A percentile compares a stretch with the other conserved stretches of the same genome.
phyloP scores from a whole-genome alignment of 2,113 vertebrate genomes.

The cattle (Bos taurus) region ARS-UCD2.0 NC_037329.1:13088001-13088500 shows the following conservation, averaged over 20 bases:
- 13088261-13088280: background rate
- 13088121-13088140: background rate
- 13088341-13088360: background rate
- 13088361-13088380: slow-evolving; percentile 28
- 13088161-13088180: background rate
- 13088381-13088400: slow-evolving; percentile 15
- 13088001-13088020: background rate
- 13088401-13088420: slow-evolving; percentile 4
- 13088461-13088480: background rate
- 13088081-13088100: background rate
- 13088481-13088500: background rate
- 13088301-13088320: background rate
- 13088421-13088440: background rate
- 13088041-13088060: background rate
- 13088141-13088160: background rate
- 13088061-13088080: background rate
- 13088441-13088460: background rate
- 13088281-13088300: background rate
- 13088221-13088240: background rate
- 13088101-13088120: background rate
- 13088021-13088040: background rate
- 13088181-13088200: background rate
- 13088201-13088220: background rate
- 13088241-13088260: background rate
- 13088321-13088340: background rate